phyloP scores from a whole-genome alignment of 1,140 invertebrate species.

The Eubasilissa regina region DNA sequence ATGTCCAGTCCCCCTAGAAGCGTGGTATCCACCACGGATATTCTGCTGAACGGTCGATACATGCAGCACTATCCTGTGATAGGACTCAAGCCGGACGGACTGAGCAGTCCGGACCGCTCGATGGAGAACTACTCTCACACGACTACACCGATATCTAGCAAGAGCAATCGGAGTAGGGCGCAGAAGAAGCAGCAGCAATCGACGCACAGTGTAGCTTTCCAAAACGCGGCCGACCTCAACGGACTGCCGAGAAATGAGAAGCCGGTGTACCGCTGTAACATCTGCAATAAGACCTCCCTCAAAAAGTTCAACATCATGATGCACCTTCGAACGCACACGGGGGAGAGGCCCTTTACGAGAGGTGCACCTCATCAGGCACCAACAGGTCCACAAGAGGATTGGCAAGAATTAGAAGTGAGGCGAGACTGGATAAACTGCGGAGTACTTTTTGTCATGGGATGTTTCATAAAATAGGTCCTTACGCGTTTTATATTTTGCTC shows the following conservation, averaged over 20 bases:
- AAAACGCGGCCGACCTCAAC: slow-evolving; percentile 75
- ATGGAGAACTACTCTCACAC: slow-evolving; percentile 78
- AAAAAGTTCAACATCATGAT: slow-evolving; percentile 97
- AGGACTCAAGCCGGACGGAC: slow-evolving; percentile 69
- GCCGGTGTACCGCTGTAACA: slow-evolving; percentile 90
- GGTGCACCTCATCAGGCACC: slow-evolving; percentile 92
- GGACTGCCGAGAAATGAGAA: slow-evolving; percentile 89
- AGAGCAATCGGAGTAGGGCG: slow-evolving; percentile 78
- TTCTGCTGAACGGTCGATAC: slow-evolving; percentile 76
- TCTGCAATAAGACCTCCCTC: slow-evolving; percentile 91
- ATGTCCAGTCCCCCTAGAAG: slow-evolving; percentile 75
- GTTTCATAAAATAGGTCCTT: too few relatives aligned
- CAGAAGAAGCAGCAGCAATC: slow-evolving; percentile 76
- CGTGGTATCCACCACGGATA: slow-evolving; percentile 78
- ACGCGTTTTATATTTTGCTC: too few relatives aligned
- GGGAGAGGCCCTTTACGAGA: slow-evolving; percentile 95
- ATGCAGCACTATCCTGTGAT: slow-evolving; percentile 70
- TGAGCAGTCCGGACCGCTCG: slow-evolving; percentile 75
- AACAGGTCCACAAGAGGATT: slow-evolving; percentile 90
- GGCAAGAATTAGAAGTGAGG: slow-evolving; percentile 74
- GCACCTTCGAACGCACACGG: slow-evolving; percentile 93
- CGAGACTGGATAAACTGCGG: slow-evolving; percentile 10
- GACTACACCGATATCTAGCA: slow-evolving; percentile 73
- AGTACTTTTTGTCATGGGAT: too few relatives aligned
- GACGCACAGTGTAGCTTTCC: slow-evolving; percentile 72